phyloP scores from a whole-genome alignment of 1,140 invertebrate species.

The Elymnias hypermnestra region DNA sequence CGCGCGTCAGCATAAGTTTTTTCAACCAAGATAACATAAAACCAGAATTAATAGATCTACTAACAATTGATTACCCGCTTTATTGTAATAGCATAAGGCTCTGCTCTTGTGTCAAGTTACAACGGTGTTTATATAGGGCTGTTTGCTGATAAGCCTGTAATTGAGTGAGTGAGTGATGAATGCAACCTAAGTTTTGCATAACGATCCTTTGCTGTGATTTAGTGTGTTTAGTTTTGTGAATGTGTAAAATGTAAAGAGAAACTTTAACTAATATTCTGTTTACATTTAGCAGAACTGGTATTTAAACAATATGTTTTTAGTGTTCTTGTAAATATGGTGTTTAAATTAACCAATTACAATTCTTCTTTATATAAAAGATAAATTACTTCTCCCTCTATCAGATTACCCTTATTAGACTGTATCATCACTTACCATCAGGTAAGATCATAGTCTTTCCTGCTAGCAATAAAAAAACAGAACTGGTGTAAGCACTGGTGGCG shows the following conservation, averaged over 20 bases:
- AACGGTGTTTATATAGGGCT: conserved; percentile 25
- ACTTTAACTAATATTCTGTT: neutral
- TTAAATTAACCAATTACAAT: no score
- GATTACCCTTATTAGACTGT: no score
- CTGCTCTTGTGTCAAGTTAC: neutral
- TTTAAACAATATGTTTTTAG: no score
- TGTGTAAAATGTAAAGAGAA: conserved; percentile 3
- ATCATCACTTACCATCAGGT: no score
- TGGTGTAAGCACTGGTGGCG: no score
- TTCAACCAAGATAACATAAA: conserved; percentile 36
- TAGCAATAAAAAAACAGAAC: no score
- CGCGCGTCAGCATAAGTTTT: conserved; percentile 39
- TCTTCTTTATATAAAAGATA: no score
- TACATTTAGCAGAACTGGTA: no score
- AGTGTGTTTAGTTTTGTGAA: conserved; percentile 1
- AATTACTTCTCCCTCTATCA: no score
- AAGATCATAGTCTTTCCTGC: no score
- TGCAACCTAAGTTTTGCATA: conserved; percentile 45
- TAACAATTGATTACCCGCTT: conserved; percentile 23
- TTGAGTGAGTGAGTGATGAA: conserved; percentile 58
- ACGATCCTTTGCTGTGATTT: conserved; percentile 16
- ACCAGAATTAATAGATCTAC: conserved; percentile 16
- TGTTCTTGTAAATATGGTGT: no score
- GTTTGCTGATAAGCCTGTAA: conserved; percentile 46
- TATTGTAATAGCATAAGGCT: conserved; percentile 19